Evolutionary conservation across 2,113 vertebrate species (phyloP).

Genomic region (Gallinago undulata): DNA sequence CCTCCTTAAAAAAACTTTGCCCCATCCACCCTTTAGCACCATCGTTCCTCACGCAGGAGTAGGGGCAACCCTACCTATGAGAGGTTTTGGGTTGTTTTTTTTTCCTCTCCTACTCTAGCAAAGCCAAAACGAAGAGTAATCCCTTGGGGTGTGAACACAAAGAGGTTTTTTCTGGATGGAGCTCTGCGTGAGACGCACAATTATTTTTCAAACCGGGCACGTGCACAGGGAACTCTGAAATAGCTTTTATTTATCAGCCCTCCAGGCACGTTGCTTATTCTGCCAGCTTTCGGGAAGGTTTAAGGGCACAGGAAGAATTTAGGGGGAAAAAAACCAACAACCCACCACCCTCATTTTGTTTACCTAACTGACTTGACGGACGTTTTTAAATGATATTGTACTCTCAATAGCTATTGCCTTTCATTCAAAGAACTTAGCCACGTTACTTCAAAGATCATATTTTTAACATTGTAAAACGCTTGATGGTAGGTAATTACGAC

Average conservation of each 20-base stretch:
- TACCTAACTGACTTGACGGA: not conserved
- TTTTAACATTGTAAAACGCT: not conserved
- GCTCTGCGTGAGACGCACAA: not conserved
- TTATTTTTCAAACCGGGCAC: fast-evolving
- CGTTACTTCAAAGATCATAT: not conserved
- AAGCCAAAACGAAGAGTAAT: not conserved
- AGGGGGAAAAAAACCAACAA: not conserved
- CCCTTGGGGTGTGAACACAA: not conserved
- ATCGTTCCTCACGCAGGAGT: fast-evolving
- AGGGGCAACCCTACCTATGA: not conserved
- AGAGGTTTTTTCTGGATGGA: not conserved
- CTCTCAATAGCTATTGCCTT: not conserved
- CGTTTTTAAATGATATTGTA: not conserved
- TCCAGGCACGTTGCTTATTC: not conserved
- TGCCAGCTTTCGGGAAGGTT: not conserved
- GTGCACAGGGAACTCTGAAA: not conserved
- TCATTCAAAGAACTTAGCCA: not conserved
- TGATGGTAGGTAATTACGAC: slow-evolving; percentile 21
- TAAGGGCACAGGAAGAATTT: not conserved
- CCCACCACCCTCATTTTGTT: not conserved
- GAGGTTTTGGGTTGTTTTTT: not conserved
- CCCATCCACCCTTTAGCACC: not conserved
- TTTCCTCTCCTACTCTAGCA: not conserved
- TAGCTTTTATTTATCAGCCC: not conserved
- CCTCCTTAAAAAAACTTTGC: not conserved